Evolutionary conservation across 1,140 invertebrate genomes (phyloP).

Genomic region (Listronotus bonariensis): DNA sequence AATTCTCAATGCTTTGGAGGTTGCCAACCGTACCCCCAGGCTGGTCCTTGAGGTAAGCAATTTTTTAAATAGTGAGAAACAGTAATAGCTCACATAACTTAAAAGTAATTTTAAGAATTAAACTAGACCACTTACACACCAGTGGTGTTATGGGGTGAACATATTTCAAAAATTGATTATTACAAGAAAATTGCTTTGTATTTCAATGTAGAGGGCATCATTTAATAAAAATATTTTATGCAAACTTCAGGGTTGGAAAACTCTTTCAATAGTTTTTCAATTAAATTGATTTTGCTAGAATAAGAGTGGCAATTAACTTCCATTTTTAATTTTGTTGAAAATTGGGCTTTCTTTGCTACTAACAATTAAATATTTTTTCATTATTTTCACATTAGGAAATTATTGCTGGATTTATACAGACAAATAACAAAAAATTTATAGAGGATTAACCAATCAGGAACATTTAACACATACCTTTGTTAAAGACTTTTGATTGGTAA

Average conservation of each 20-base stretch:
- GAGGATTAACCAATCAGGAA: too few species aligned
- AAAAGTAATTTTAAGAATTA: too few species aligned
- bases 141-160: not conserved
- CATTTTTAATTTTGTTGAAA: conserved; percentile 6
- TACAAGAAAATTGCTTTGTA: too few species aligned
- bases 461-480: too few species aligned
- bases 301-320: conserved; percentile 7
- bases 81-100: too few species aligned
- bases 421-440: too few species aligned
- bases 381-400: too few species aligned
- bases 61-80: too few species aligned
- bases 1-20: conserved; percentile 97
- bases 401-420: too few species aligned
- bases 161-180: not conserved
- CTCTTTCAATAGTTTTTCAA: conserved; percentile 26
- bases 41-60: conserved; percentile 68
- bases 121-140: too few species aligned
- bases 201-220: too few species aligned
- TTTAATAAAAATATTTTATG: conserved; percentile 5
- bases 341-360: conserved; percentile 19
- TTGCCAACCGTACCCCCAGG: conserved; percentile 77
- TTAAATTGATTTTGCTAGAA: conserved; percentile 30
- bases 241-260: conserved; percentile 35
- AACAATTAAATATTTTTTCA: not conserved
- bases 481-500: too few species aligned